phyloP scores from a whole-genome alignment of 2,113 vertebrate genomes.

The Capreolus pygargus region DNA sequence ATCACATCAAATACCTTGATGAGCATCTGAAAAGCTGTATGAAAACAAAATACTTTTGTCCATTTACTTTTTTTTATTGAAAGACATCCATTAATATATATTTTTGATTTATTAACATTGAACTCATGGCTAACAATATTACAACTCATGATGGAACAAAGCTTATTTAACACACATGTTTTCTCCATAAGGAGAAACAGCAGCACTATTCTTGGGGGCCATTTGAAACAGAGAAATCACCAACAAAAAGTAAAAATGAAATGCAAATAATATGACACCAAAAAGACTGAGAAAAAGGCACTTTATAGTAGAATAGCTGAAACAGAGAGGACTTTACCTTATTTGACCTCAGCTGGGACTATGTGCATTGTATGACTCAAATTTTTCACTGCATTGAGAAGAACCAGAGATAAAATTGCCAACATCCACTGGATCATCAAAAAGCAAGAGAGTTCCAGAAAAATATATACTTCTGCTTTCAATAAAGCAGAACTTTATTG shows the following conservation, averaged over 20 bases:
- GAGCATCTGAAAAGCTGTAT: not conserved
- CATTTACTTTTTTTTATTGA: not conserved
- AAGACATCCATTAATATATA: not conserved
- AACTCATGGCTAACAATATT: not conserved
- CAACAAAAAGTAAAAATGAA: not conserved
- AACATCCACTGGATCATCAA: not conserved
- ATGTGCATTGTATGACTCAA: not conserved
- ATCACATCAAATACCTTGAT: not conserved
- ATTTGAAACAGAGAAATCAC: not conserved
- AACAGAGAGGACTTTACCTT: not conserved
- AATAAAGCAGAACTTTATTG: too few relatives aligned
- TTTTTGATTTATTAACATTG: not conserved
- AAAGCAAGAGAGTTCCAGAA: not conserved
- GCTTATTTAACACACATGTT: not conserved
- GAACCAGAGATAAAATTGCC: not conserved
- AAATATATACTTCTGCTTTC: not conserved
- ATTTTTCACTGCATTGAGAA: not conserved
- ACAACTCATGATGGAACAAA: not conserved
- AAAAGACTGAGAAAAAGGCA: not conserved
- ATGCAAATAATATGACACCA: not conserved
- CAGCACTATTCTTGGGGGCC: not conserved
- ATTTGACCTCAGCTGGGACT: not conserved
- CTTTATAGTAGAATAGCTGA: not conserved
- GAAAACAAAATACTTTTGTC: slow-evolving; percentile 22
- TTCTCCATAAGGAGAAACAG: not conserved